Percentiles rank a stretch among this genome's conserved stretches.
phyloP scores from a whole-genome alignment of 2,797 vertebrate genomes.

The Eutrigla gurnardus region DNA sequence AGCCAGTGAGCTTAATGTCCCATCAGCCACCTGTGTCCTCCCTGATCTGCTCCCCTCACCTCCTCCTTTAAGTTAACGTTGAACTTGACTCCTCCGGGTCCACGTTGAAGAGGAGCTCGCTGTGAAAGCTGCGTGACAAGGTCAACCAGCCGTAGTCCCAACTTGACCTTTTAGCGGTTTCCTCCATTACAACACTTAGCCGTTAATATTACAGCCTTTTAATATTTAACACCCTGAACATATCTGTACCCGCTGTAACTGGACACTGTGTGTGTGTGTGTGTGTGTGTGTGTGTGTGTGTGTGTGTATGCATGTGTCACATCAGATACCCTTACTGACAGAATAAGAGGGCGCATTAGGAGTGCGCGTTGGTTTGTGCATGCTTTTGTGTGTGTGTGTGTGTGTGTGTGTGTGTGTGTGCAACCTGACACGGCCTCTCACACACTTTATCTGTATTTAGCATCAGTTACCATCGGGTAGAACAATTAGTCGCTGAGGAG shows the following conservation, averaged over 20 bases:
- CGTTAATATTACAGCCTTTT: conserved; percentile 73
- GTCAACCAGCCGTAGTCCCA: conserved; percentile 36
- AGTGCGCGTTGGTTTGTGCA: conserved; percentile 32
- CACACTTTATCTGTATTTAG: conserved; percentile 76
- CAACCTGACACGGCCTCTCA: conserved; percentile 65
- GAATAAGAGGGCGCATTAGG: conserved; percentile 29
- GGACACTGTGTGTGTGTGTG: conserved; percentile 60
- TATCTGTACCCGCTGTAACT: conserved; percentile 66
- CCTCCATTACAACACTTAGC: conserved; percentile 63
- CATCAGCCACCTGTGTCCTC: neutral
- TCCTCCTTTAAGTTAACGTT: neutral
- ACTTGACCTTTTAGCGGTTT: conserved; percentile 71
- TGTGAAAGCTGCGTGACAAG: neutral
- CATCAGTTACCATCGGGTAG: conserved; percentile 70
- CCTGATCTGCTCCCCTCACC: neutral
- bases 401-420: conserved; percentile 45
- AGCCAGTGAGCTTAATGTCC: neutral
- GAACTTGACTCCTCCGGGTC: conserved; percentile 13
- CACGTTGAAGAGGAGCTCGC: conserved; percentile 1
- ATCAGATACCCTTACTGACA: conserved; percentile 78
- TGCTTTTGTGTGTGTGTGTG: conserved; percentile 7
- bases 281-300: conserved; percentile 32
- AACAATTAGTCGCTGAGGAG: conserved; percentile 67
- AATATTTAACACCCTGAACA: conserved; percentile 74
- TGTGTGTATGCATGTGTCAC: conserved; percentile 39